Conservation (phyloP, 2,113 vertebrate genomes). For the Porphyrio hochstetteri region DNA sequence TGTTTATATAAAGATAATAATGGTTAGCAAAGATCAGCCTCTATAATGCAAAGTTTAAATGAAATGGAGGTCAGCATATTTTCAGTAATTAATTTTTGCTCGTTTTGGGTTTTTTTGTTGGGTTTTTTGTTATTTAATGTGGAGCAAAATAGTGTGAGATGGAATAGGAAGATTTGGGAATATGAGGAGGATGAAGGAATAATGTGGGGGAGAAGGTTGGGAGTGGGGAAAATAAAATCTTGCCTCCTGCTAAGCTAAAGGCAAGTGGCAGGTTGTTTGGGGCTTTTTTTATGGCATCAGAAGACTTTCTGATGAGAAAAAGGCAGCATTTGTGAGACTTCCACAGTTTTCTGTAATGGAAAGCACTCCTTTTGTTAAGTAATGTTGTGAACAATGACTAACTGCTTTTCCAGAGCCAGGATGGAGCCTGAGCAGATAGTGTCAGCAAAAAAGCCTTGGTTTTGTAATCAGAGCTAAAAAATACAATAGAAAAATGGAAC, state of each 20-base stretch:
- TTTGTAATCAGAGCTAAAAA: background rate
- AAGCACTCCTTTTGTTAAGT: background rate
- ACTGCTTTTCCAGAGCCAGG: background rate
- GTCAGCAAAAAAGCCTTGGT: background rate
- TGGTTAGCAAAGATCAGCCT: background rate
- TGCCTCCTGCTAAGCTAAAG: background rate
- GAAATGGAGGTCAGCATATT: background rate
- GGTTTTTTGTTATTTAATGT: background rate
- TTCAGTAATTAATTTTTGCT: background rate
- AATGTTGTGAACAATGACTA: background rate
- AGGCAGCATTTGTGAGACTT: background rate
- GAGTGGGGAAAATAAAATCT: background rate
- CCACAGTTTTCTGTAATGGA: background rate
- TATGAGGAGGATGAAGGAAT: background rate
- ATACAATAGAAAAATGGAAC: background rate
- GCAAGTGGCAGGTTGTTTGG: background rate
- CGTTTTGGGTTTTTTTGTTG: background rate
- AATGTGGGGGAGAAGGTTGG: background rate
- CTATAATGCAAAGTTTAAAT: background rate
- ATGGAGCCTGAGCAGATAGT: background rate
- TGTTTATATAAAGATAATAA: background rate
- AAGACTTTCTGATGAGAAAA: background rate
- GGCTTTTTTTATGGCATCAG: background rate
- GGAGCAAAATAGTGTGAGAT: background rate
- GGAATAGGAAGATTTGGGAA: background rate